These are phyloP conservation scores for Heliothis peltigera DNA, from an alignment of 2,888 invertebrate genomes.

Conservation along the genomic window DNA sequence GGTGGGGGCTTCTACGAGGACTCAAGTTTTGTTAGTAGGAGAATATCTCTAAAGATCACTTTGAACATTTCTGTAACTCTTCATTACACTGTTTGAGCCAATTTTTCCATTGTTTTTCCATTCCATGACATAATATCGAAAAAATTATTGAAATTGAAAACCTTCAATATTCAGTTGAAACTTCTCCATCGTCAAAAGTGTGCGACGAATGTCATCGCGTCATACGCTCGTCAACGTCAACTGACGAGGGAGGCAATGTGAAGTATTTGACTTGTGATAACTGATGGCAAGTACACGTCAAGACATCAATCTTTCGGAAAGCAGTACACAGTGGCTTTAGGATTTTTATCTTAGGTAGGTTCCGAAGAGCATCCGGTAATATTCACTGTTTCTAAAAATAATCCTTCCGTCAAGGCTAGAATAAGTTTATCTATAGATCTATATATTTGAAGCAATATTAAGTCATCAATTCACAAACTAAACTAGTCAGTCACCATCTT, in stretches of 20 bases:
- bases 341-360: background rate
- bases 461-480: too few species aligned
- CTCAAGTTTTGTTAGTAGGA: constrained; percentile 24
- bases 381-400: too few species aligned
- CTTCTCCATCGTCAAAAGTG: background rate
- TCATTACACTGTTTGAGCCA: background rate
- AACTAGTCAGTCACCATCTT: constrained; percentile 46
- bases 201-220: background rate
- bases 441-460: too few species aligned
- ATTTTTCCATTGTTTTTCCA: background rate
- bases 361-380: too few species aligned
- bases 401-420: too few species aligned
- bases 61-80: constrained; percentile 16
- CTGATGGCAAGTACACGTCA: constrained; percentile 2
- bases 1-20: constrained; percentile 25
- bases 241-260: constrained; percentile 14
- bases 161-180: too few species aligned
- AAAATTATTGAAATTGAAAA: background rate
- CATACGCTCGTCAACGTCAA: constrained; percentile 10
- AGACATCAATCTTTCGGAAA: background rate
- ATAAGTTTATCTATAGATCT: background rate
- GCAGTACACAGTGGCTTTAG: background rate
- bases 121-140: too few species aligned
- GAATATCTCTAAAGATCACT: constrained; percentile 8
- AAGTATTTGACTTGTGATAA: constrained; percentile 1